A percentile compares a stretch with the other conserved stretches of the same genome.
phyloP scores from a whole-genome alignment of 2,113 vertebrate species.

The Limnothrissa miodon region DNA sequence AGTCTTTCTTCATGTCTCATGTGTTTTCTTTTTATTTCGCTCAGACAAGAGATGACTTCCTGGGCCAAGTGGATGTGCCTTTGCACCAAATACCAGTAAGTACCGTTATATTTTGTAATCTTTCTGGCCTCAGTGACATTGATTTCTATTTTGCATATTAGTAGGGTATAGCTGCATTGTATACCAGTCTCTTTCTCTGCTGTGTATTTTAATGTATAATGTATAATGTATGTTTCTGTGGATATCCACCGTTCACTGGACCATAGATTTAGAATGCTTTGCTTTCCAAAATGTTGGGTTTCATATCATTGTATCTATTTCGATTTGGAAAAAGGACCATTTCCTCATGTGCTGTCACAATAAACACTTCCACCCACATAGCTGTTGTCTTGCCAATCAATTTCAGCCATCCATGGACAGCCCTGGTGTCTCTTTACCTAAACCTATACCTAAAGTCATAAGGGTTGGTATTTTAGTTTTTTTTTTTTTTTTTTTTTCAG shows the following conservation, averaged over 20 bases:
- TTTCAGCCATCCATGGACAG: background rate
- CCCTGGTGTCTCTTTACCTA: constrained; percentile 32
- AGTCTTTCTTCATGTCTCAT: background rate
- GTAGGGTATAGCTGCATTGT: background rate
- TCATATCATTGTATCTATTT: constrained; percentile 48
- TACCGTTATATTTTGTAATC: constrained; percentile 40
- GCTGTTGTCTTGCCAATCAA: constrained; percentile 31
- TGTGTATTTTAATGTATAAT: background rate
- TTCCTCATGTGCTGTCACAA: constrained; percentile 59
- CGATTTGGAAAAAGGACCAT: constrained; percentile 60
- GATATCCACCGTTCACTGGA: too few relatives aligned
- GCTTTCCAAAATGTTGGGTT: constrained; percentile 46
- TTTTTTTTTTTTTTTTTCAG: constrained; percentile 71
- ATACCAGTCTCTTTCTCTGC: background rate
- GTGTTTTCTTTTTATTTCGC: constrained; percentile 42
- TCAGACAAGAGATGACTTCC: constrained; percentile 98
- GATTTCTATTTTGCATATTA: background rate
- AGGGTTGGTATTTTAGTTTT: background rate
- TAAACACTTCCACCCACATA: constrained; percentile 40
- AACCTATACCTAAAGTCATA: constrained; percentile 30
- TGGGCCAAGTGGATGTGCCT: constrained; percentile 94
- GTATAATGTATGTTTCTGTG: background rate
- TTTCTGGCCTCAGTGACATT: background rate
- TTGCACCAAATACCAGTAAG: constrained; percentile 94
- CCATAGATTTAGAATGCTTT: background rate